These are phyloP conservation scores for Himalopsyche japonica DNA, from an alignment of 2,888 invertebrate species.

Conservation along the genomic window DNA sequence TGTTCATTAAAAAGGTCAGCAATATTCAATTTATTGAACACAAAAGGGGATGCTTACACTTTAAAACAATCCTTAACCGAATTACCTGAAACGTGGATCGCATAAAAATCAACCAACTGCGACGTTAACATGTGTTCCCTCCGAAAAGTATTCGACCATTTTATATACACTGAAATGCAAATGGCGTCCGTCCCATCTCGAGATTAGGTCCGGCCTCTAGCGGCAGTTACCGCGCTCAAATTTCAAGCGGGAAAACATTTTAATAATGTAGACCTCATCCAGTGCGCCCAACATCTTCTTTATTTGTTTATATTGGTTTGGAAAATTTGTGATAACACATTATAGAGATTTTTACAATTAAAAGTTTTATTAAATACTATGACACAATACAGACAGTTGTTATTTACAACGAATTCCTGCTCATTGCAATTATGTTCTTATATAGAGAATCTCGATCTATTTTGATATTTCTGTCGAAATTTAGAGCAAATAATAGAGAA, in stretches of 20 bases:
- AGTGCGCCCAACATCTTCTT: neutral
- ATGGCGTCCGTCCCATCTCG: neutral
- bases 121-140: neutral
- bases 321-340: neutral
- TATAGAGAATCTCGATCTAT: too few relatives aligned
- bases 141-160: neutral
- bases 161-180: neutral
- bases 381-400: too few relatives aligned
- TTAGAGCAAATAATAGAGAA: too few relatives aligned
- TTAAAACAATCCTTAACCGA: neutral
- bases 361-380: neutral
- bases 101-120: neutral
- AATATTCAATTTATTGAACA: neutral
- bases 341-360: neutral
- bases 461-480: too few relatives aligned
- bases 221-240: neutral
- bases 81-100: neutral
- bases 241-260: neutral
- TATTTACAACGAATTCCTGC: too few relatives aligned
- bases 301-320: neutral
- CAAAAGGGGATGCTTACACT: neutral
- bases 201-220: neutral
- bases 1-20: too few relatives aligned
- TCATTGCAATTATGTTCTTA: too few relatives aligned
- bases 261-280: neutral